These are phyloP conservation scores for Sclerurus mexicanus DNA, from an alignment of 2,113 vertebrate species.

Conservation along the genomic window DNA sequence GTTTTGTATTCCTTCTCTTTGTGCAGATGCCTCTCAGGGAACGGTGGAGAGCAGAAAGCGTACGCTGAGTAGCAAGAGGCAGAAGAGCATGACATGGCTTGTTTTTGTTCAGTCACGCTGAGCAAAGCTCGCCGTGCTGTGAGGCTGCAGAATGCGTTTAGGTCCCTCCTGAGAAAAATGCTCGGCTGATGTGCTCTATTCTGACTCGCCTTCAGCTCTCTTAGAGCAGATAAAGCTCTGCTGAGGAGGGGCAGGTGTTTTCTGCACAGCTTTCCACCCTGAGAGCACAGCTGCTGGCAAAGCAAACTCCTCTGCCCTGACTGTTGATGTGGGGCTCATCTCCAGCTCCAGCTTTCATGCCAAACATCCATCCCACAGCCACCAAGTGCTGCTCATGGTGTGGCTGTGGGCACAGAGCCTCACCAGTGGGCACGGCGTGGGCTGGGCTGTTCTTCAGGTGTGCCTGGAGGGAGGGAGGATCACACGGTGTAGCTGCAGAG, in stretches of 20 bases:
- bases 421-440: not conserved
- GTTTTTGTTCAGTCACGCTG: conserved; percentile 49
- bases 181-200: not conserved
- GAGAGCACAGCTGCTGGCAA: not conserved
- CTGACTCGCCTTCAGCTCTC: conserved; percentile 3
- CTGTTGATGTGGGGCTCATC: not conserved
- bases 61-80: conserved; percentile 43
- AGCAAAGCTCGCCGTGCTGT: not conserved
- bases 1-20: not conserved
- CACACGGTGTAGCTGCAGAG: not conserved
- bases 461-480: not conserved
- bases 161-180: conserved; percentile 22
- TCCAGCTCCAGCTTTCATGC: not conserved
- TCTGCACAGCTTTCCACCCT: not conserved
- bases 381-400: not conserved
- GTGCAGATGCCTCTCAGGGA: conserved; percentile 16
- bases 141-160: not conserved
- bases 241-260: not conserved
- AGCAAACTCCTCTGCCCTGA: not conserved
- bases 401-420: not conserved
- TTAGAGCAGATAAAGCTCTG: conserved; percentile 6
- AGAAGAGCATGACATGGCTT: conserved; percentile 37
- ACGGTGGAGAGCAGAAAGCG: not conserved
- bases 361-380: not conserved
- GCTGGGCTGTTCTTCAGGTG: conserved; percentile 2